Percentiles rank a stretch among this genome's conserved stretches.
These are phyloP conservation scores for Yasuhikotakia modesta DNA, from an alignment of 2,797 vertebrate genomes.

Conservation along the genomic window DNA sequence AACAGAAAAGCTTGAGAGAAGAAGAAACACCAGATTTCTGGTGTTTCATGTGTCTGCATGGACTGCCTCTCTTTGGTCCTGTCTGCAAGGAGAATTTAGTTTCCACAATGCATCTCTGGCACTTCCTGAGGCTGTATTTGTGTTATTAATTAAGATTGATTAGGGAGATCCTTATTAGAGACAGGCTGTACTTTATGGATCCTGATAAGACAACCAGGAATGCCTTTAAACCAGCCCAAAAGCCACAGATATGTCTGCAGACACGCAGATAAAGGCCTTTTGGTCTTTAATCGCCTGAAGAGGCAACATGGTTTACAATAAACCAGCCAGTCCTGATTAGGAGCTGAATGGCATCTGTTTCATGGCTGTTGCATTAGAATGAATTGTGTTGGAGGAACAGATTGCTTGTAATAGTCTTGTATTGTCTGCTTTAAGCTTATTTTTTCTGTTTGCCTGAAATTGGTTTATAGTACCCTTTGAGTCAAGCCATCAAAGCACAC, in stretches of 20 bases:
- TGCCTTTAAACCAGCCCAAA: constrained; percentile 52
- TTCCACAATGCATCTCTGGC: constrained; percentile 66
- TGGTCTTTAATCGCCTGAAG: constrained; percentile 55
- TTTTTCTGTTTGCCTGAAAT: neutral
- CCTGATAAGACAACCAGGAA: constrained; percentile 68
- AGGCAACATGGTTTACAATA: constrained; percentile 36
- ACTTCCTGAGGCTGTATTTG: constrained; percentile 64
- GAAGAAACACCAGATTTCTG: constrained; percentile 26
- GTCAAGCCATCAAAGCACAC: neutral
- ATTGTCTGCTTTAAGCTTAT: neutral
- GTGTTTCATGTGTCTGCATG: too few species aligned
- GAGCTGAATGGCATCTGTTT: constrained; percentile 2
- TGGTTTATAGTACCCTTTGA: neutral
- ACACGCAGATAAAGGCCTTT: constrained; percentile 49
- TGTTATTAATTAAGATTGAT: constrained; percentile 59
- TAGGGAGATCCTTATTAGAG: constrained; percentile 59
- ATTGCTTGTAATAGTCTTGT: constrained; percentile 4
- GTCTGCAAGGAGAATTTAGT: constrained; percentile 65
- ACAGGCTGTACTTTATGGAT: constrained; percentile 53
- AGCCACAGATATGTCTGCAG: constrained; percentile 47
- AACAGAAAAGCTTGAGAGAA: neutral
- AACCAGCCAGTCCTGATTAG: constrained; percentile 27
- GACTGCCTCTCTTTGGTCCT: constrained; percentile 63
- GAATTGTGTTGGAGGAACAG: constrained; percentile 9
- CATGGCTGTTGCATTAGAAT: neutral